Evolutionary conservation across 2,888 invertebrate species (phyloP).

Genomic region (Drepana falcataria): DNA sequence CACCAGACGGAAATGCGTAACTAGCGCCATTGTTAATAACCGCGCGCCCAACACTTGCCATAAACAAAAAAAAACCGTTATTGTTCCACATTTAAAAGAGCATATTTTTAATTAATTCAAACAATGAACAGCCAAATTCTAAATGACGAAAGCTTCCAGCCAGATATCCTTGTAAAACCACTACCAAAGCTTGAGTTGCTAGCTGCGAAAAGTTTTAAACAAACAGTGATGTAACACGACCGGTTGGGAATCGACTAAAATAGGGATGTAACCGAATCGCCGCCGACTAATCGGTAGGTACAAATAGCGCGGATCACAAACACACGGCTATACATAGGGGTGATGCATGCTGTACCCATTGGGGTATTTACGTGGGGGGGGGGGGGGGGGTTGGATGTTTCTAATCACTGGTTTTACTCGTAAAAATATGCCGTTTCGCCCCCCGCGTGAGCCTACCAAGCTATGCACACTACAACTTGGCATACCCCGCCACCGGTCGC

Average conservation of each 20-base stretch:
- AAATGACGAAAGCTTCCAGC: constrained; percentile 63
- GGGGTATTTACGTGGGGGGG: constrained; percentile 39
- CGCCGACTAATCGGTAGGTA: constrained; percentile 14
- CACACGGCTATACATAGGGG: constrained; percentile 48
- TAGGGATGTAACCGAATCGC: not conserved
- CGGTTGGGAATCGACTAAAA: constrained; percentile 23
- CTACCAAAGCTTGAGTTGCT: constrained; percentile 62
- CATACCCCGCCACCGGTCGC: not conserved
- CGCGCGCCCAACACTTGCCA: constrained; percentile 28
- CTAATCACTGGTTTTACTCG: constrained; percentile 16
- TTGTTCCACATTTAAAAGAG: constrained; percentile 48
- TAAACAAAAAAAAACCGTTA: constrained; percentile 14
- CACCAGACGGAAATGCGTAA: not conserved
- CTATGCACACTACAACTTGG: not conserved
- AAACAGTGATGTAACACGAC: constrained; percentile 42
- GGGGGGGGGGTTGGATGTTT: constrained; percentile 55
- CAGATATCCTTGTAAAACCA: constrained; percentile 59
- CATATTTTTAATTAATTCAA: constrained; percentile 28
- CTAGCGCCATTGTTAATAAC: constrained; percentile 30
- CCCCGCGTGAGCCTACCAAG: not conserved
- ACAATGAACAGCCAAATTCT: constrained; percentile 57
- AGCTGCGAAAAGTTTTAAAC: constrained; percentile 54
- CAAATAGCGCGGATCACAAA: constrained; percentile 40
- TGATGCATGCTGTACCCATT: constrained; percentile 57
- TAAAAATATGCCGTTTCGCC: not conserved